Base-by-base conservation (phyloP, 1,140 invertebrate species). In the Apis laboriosa region DNA sequence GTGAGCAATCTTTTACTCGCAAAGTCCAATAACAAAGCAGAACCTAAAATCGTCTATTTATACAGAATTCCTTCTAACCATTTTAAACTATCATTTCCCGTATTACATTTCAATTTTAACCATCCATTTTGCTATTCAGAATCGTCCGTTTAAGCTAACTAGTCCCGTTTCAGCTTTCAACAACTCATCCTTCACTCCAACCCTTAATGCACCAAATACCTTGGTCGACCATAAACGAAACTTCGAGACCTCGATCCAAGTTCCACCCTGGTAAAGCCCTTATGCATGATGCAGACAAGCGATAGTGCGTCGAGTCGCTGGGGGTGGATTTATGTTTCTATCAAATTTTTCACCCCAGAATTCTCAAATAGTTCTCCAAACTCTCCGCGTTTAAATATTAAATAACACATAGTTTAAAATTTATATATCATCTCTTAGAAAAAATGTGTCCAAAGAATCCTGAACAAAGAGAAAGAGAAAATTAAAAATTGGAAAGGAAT, bases 11-110 rank as follows among this genome's bases (percentile, higher is more conserved):
- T n/a, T n/a, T n/a, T n/a, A n/a, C n/a, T n/a, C n/a, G n/a, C n/a
- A n/a, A n/a, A n/a, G n/a, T n/a, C n/a, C n/a, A 24, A 24, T 24
- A 24, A 75, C 28, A 61, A 34, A 19, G 7, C 17, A 19, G 7
- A 51, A 51, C 1, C 11, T 5, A 1, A 63, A 9, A 51, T 13
- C 49, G 19, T 49, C 28, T n/a, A 34, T 51, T 63, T 51, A 24
- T 24, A 15, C 60, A 4, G 9, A 2, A 28, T 19, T 43, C 11
- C 8, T 51, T 8, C 1, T 0, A 17, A 8, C 19, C 17, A 51
- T 76, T 19, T 56, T 73, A 58, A 73, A 58, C 28, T 73, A 15
- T 19, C 28, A 58, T 73, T 73, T 43, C 43, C 55, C 24, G n/a
- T 21, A 13, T 51, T 1, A 13, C 7, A 5, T 24, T 58, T 43